A percentile compares a stretch with the other conserved stretches of the same genome.
phyloP scores from a whole-genome alignment of 1,140 invertebrate species.

The Caenorhabditis remanei region DNA sequence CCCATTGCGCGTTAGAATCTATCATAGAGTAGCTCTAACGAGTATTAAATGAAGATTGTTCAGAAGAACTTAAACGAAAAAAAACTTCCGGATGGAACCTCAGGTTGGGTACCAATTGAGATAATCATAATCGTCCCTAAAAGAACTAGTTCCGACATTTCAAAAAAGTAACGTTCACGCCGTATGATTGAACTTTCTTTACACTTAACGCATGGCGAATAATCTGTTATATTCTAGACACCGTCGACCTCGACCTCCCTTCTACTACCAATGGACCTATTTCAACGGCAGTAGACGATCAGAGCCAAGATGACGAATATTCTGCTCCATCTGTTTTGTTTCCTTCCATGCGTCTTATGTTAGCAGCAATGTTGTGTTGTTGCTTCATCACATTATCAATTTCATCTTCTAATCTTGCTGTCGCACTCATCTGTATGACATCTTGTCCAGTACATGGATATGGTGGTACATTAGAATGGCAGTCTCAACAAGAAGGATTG shows the following conservation, averaged over 20 bases:
- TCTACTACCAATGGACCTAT: constrained; percentile 29
- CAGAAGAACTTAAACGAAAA: too few relatives aligned
- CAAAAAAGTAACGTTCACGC: too few relatives aligned
- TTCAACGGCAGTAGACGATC: not conserved
- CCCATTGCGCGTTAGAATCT: too few relatives aligned
- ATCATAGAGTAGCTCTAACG: too few relatives aligned
- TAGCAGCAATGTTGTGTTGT: constrained; percentile 73
- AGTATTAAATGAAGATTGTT: too few relatives aligned
- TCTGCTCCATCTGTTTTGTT: constrained; percentile 67
- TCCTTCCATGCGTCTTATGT: constrained; percentile 75
- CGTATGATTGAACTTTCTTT: not conserved
- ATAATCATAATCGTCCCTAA: too few relatives aligned
- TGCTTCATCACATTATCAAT: constrained; percentile 77
- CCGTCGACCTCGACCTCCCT: constrained; percentile 27
- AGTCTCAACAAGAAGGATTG: constrained; percentile 75
- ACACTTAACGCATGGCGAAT: constrained; percentile 13
- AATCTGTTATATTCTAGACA: not conserved
- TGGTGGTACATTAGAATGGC: constrained; percentile 73
- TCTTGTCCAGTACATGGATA: constrained; percentile 76
- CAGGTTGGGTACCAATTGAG: too few relatives aligned
- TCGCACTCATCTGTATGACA: constrained; percentile 77
- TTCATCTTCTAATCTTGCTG: constrained; percentile 75
- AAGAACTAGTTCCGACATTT: too few relatives aligned
- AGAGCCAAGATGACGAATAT: constrained; percentile 61
- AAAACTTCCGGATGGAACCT: too few relatives aligned